Evolutionary conservation across 2,888 invertebrate species (phyloP).

Genomic region (Apomyelois bistriatella): DNA sequence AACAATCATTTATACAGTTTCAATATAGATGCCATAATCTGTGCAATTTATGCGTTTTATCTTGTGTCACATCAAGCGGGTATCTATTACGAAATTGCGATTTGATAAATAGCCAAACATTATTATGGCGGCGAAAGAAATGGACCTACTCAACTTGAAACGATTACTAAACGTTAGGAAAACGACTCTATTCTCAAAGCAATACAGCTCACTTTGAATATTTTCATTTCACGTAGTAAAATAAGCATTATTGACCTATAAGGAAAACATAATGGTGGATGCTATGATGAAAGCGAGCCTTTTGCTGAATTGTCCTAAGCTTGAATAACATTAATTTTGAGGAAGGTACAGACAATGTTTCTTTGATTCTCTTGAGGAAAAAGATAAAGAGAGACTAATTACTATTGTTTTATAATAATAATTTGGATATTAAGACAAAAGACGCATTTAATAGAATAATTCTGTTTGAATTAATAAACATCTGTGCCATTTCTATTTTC

Average conservation of each 20-base stretch:
- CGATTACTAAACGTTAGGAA: conserved; percentile 41
- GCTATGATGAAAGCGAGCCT: conserved; percentile 59
- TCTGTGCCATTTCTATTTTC: no score
- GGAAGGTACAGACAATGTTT: conserved; percentile 4
- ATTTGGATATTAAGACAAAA: not conserved
- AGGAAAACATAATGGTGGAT: conserved; percentile 63
- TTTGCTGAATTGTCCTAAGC: conserved; percentile 58
- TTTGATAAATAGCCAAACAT: conserved; percentile 78
- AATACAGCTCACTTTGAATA: conserved; percentile 35
- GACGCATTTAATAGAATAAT: no score
- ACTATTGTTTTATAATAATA: not conserved
- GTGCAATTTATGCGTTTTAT: conserved; percentile 59
- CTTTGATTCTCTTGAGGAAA: not conserved
- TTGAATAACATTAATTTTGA: conserved; percentile 33
- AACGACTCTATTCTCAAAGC: conserved; percentile 33
- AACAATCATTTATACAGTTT: conserved; percentile 18
- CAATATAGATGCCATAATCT: conserved; percentile 26
- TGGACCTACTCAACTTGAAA: conserved; percentile 68
- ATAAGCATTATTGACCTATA: conserved; percentile 63
- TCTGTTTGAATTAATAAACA: no score
- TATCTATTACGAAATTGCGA: conserved; percentile 79
- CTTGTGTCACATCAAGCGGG: conserved; percentile 66
- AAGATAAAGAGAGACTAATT: conserved; percentile 2
- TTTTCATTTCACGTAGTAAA: conserved; percentile 34
- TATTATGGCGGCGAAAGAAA: conserved; percentile 76